Evolutionary conservation across 2,888 invertebrate genomes (phyloP).

Genomic region (Volucella inflata): DNA sequence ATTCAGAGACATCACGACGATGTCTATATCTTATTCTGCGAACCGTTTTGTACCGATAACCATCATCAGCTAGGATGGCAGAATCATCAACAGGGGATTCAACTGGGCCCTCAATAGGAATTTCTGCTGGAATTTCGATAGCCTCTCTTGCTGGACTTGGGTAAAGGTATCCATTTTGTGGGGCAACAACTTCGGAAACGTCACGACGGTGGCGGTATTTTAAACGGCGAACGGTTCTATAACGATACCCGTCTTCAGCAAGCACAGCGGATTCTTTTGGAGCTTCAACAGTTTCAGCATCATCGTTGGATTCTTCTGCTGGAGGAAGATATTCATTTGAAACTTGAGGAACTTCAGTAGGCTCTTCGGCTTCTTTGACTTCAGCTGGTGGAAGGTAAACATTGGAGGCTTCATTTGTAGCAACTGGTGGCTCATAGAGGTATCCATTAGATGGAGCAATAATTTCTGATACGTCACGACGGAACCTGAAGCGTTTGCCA

Average conservation of each 20-base stretch:
- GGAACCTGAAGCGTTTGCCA: conserved; percentile 68
- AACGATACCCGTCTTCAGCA: conserved; percentile 60
- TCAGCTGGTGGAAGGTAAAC: conserved; percentile 47
- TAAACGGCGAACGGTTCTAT: conserved; percentile 46
- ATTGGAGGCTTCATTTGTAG: conserved; percentile 62
- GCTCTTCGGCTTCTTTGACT: conserved; percentile 28
- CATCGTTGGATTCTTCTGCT: conserved; percentile 30
- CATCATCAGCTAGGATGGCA: conserved; percentile 20
- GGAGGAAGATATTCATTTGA: conserved; percentile 79
- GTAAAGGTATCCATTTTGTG: conserved; percentile 32
- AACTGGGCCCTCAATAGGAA: not conserved
- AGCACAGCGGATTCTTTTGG: conserved; percentile 76
- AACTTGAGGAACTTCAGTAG: conserved; percentile 73
- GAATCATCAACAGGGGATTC: not conserved
- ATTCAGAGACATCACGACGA: conserved; percentile 44
- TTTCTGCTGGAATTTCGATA: conserved; percentile 15
- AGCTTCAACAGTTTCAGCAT: conserved; percentile 55
- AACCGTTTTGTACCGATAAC: conserved; percentile 40
- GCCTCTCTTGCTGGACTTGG: conserved; percentile 2
- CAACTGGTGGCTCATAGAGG: conserved; percentile 77
- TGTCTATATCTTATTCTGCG: conserved; percentile 24
- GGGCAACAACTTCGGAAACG: conserved; percentile 38
- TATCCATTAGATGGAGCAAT: conserved; percentile 46
- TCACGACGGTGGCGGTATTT: conserved; percentile 57
- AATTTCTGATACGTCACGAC: conserved; percentile 78